Conservation (phyloP, 1,140 invertebrate genomes). For the Neotoxoptera formosana region DNA sequence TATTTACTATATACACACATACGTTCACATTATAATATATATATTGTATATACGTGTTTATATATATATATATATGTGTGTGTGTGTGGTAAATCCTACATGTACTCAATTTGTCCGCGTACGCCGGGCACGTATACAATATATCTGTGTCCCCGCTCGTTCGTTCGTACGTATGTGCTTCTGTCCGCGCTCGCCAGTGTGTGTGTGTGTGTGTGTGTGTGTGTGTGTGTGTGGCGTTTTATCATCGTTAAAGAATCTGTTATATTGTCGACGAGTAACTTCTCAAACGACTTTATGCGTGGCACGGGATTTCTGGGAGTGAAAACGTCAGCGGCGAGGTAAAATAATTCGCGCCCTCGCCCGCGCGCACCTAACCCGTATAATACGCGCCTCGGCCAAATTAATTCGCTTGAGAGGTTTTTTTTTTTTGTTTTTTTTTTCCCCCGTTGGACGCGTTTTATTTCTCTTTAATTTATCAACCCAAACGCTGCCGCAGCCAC, state of each 20-base stretch:
- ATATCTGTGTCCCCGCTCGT: neutral
- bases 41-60: no score
- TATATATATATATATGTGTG: neutral
- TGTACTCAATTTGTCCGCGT: neutral
- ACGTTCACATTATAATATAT: neutral
- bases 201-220: neutral
- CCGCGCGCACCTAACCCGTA: neutral
- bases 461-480: conserved; percentile 33
- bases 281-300: neutral
- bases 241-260: conserved; percentile 32
- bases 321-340: neutral
- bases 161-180: neutral
- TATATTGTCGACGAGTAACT: neutral
- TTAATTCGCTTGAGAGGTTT: neutral
- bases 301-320: neutral
- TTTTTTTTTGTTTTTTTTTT: conserved; percentile 31
- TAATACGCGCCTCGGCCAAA: neutral
- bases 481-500: no score
- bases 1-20: neutral
- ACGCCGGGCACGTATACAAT: neutral
- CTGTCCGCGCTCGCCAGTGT: neutral
- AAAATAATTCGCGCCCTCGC: neutral
- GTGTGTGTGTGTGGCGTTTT: neutral
- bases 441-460: conserved; percentile 7
- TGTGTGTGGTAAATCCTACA: neutral